Conservation (phyloP, 2,888 invertebrate genomes). For the Pammene aurita region DNA sequence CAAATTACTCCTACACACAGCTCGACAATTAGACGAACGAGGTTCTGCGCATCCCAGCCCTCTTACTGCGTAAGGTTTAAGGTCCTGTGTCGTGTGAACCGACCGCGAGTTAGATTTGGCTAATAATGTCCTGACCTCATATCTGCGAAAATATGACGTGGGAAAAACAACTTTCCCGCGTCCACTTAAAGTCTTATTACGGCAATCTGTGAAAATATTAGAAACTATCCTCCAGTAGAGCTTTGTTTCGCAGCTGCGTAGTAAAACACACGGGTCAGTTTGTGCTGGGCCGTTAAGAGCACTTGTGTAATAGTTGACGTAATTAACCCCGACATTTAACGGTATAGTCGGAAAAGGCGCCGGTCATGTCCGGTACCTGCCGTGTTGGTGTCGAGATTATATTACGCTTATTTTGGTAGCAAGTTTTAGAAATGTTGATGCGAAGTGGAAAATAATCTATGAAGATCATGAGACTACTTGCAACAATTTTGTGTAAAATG, state of each 20-base stretch:
- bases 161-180: constrained; percentile 32
- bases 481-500: too few relatives aligned
- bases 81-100: neutral
- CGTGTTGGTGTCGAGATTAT: constrained; percentile 4
- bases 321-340: constrained; percentile 31
- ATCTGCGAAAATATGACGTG: constrained; percentile 22
- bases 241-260: neutral
- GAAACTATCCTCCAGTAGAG: constrained; percentile 6
- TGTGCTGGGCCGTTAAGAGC: neutral
- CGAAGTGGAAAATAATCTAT: neutral
- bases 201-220: constrained; percentile 14
- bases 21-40: constrained; percentile 7
- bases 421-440: neutral
- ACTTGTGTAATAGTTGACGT: constrained; percentile 19
- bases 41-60: neutral
- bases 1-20: constrained; percentile 1
- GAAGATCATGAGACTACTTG: too few relatives aligned
- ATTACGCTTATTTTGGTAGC: neutral
- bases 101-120: neutral
- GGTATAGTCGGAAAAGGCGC: neutral
- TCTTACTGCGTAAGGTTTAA: neutral
- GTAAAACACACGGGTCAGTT: neutral
- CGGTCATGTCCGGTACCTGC: neutral
- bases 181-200: constrained; percentile 30
- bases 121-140: neutral